These are phyloP conservation scores for Urocyon cinereoargenteus DNA, from an alignment of 2,797 vertebrate species.

Conservation along the genomic window DNA sequence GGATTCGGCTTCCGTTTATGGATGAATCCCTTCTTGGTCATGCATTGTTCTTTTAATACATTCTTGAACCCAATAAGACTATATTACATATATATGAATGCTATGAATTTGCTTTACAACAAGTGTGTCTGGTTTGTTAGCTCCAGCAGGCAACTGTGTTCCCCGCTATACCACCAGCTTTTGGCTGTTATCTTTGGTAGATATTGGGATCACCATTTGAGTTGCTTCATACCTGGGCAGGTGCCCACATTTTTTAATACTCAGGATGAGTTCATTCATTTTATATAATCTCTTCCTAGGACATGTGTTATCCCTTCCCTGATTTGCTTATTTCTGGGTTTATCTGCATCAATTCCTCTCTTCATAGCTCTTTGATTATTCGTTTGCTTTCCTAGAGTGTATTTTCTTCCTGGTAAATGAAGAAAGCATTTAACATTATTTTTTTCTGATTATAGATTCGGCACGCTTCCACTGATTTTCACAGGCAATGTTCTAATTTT, in stretches of 20 bases:
- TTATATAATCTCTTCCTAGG: not conserved
- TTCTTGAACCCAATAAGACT: not conserved
- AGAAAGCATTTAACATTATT: not conserved
- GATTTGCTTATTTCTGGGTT: slow-evolving; percentile 52
- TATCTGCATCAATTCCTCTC: not conserved
- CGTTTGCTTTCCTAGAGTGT: not conserved
- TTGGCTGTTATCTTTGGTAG: not conserved
- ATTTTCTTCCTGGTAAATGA: slow-evolving; percentile 9
- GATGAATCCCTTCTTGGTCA: not conserved
- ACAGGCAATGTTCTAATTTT: not conserved
- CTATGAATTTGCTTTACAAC: not conserved
- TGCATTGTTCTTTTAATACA: not conserved
- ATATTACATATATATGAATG: not conserved
- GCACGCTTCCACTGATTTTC: not conserved
- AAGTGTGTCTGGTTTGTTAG: not conserved
- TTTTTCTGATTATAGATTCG: not conserved
- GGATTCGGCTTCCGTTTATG: not conserved
- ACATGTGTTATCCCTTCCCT: not conserved
- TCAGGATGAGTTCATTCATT: slow-evolving; percentile 17
- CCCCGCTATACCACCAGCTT: not conserved
- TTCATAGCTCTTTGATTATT: not conserved
- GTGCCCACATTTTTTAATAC: not conserved
- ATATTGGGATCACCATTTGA: not conserved
- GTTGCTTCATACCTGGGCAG: not conserved
- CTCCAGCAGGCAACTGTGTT: not conserved